Base-by-base conservation (phyloP, 2,888 invertebrate genomes). In the Mactromeris polynyma region DNA sequence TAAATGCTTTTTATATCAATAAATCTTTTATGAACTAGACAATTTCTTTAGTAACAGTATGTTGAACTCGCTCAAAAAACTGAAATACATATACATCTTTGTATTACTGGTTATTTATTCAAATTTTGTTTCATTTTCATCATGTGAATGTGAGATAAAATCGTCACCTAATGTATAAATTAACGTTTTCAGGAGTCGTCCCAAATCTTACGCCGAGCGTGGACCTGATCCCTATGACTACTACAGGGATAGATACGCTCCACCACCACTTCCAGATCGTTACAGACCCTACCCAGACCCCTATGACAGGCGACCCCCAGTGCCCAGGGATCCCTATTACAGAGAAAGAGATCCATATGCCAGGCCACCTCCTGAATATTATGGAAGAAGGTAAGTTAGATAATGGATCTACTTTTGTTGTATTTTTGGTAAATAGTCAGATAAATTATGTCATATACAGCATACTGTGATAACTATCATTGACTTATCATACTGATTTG, bases 271-370 rank as follows among this genome's bases (percentile, higher is more conserved):
- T 77, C 90, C 92, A 90, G 95, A 95, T 85, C 92, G 95, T 64
- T 95, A 94, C 93, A 91, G 94, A 83, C 94, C 95, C 21, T 95
- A 95, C 77, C 92, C 94, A 86, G 95, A 95, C 82, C 94, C 94
- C 6, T 96, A 95, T 87, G 95, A 95, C 81, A 94, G 96, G 42
- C 82, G 95, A 3, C 78, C 78, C 7, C 84, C 93, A 51, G 87
- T 91, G 33, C 89, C 92, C 11, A 88, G 94, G 64, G 94, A 94
- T 80, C 92, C 92, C 17, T 81, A 92, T 90, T 93, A 90, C 80
- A 92, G 94, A 84, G 94, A 94, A 14, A 91, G 94, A 85, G 94
- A 95, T 78, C 94, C 94, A 17, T 95, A 94, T 84, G 93, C 92
- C 51, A 92, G 95, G 84, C 94, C 94, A 17, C 94, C 95, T 31